Conservation (phyloP, 2,888 invertebrate species). For the Lissocephala sabroskyi region DNA sequence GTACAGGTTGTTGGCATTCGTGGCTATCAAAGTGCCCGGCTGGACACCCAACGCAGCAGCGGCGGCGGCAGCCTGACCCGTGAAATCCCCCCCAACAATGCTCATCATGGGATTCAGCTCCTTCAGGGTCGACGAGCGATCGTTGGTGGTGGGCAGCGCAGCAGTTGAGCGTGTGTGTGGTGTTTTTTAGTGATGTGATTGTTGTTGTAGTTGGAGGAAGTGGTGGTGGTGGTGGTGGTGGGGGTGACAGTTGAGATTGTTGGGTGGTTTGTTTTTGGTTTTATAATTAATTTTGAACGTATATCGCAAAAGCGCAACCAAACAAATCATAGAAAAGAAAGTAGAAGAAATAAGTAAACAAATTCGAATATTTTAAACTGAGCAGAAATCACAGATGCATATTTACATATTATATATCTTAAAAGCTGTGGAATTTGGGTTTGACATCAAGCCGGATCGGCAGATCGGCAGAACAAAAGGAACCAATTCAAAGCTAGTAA, state of each 20-base stretch:
- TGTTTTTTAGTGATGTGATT: slow-evolving; percentile 6
- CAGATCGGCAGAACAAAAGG: too few relatives aligned
- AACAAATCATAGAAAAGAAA: slow-evolving; percentile 65
- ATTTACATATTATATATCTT: background rate
- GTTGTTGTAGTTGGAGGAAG: background rate
- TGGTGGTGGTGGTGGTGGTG: slow-evolving; percentile 14
- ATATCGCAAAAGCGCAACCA: slow-evolving; percentile 47
- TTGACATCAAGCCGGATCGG: too few relatives aligned
- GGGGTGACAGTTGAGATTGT: slow-evolving; percentile 21
- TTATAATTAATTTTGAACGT: slow-evolving; percentile 21
- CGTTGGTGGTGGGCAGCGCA: slow-evolving; percentile 9
- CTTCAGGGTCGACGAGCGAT: slow-evolving; percentile 48
- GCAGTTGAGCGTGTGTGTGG: slow-evolving; percentile 4
- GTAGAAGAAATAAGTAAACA: slow-evolving; percentile 65
- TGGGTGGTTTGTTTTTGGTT: slow-evolving; percentile 26
- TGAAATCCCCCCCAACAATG: slow-evolving; percentile 72
- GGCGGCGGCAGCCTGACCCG: slow-evolving; percentile 69
- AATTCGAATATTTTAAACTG: slow-evolving; percentile 49
- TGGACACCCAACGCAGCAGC: slow-evolving; percentile 67
- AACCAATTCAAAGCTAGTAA: too few relatives aligned
- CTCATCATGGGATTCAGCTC: slow-evolving; percentile 73
- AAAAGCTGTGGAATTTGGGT: slow-evolving; percentile 26
- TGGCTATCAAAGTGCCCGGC: slow-evolving; percentile 62
- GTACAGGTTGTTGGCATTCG: slow-evolving; percentile 69
- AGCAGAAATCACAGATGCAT: slow-evolving; percentile 37